phyloP scores from a whole-genome alignment of 2,113 vertebrate species.

The Phasianus colchicus region DNA sequence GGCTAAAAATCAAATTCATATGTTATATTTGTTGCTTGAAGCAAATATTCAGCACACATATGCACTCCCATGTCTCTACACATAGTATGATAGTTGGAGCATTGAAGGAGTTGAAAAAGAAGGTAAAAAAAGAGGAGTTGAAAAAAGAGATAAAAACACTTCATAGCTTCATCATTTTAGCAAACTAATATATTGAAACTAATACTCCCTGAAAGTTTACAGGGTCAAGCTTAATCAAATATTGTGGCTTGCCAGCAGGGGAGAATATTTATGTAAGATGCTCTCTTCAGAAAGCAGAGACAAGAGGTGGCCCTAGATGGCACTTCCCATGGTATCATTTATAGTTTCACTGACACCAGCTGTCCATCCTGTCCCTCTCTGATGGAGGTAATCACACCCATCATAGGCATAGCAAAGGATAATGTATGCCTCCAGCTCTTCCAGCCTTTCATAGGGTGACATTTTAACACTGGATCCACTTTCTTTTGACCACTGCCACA shows the following conservation, averaged over 20 bases:
- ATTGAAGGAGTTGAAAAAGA: background rate
- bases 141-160: background rate
- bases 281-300: background rate
- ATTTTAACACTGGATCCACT: background rate
- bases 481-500: background rate
- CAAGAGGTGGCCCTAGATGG: background rate
- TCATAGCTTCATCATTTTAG: background rate
- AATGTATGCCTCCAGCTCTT: background rate
- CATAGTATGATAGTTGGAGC: background rate
- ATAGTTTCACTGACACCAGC: background rate
- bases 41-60: background rate
- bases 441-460: background rate
- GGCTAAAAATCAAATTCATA: background rate
- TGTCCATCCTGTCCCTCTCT: background rate
- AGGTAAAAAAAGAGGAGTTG: no score
- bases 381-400: background rate
- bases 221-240: background rate
- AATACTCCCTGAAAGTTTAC: background rate
- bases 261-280: background rate
- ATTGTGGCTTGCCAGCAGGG: background rate
- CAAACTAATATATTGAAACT: background rate
- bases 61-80: background rate
- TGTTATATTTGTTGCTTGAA: constrained; percentile 37
- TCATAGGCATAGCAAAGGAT: background rate
- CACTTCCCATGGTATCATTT: background rate